Conservation (phyloP, 2,113 vertebrate species). For the Menidia beryllina region DNA sequence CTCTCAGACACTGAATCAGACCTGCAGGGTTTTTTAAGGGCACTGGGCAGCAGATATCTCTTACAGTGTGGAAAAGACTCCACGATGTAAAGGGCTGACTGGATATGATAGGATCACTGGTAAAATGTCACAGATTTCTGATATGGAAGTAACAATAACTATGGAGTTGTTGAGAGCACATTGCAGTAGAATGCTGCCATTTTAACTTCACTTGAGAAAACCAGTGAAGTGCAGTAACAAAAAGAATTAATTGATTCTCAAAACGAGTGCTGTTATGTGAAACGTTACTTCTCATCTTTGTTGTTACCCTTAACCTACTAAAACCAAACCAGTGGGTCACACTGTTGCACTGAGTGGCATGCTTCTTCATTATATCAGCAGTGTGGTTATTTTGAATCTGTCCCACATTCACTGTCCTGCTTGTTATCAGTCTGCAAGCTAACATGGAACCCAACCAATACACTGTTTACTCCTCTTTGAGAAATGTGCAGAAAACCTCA, state of each 20-base stretch:
- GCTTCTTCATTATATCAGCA: constrained; percentile 5
- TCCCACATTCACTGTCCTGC: constrained; percentile 1
- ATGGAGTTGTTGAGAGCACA: constrained; percentile 8
- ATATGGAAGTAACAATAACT: constrained; percentile 18
- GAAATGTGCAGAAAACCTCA: background rate
- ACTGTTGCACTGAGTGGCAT: background rate
- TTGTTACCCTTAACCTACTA: background rate
- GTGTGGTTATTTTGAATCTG: constrained; percentile 18
- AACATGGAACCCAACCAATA: constrained; percentile 1
- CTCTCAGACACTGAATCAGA: constrained; percentile 45
- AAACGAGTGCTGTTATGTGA: background rate
- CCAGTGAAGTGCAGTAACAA: constrained; percentile 18
- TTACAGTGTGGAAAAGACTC: constrained; percentile 12
- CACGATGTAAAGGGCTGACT: constrained; percentile 24
- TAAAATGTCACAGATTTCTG: constrained; percentile 35
- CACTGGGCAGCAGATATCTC: constrained; percentile 25
- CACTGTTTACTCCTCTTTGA: background rate
- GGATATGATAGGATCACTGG: constrained; percentile 11
- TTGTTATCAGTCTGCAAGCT: constrained; percentile 5
- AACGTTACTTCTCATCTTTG: background rate
- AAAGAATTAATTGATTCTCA: background rate
- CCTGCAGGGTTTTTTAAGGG: constrained; percentile 32
- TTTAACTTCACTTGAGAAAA: constrained; percentile 40
- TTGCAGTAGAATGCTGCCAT: constrained; percentile 38
- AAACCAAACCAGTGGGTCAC: constrained; percentile 7